Base-by-base conservation (phyloP, 2,113 vertebrate genomes). In the Excalfactoria chinensis region DNA sequence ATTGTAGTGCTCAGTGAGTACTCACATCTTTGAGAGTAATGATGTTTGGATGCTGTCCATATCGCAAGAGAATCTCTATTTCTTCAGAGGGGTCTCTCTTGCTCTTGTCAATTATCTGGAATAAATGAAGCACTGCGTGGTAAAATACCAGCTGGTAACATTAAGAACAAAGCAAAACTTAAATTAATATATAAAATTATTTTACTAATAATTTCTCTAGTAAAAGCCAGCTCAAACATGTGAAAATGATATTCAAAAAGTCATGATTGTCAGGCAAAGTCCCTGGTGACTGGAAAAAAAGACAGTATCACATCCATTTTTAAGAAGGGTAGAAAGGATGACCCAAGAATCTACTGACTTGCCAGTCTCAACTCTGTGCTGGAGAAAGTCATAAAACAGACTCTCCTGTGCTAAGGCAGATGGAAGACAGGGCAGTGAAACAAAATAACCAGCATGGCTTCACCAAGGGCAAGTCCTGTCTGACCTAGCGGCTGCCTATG, bases 1-100 rank as follows among this genome's bases (percentile, higher is more conserved):
- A 46, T 3, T 41, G 19, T 23, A 84, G 40, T 7, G 13, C 26
- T 35, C 4, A 40, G 25, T n/a, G 62, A 32, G 37, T 81, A 98
- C 99, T 98, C 92, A 99, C 99, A 56, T 99, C 99, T 90, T 99
- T 99, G 88, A 99, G 97, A 34, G 98, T 98, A 90, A 99, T 98
- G 95, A 99, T 99, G 96, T 99, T 99, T 26, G 98, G 98, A 97
- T 99, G 99, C 90, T 99, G 99, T 89, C 99, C 99, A 7, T 99
- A 99, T 95, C 99, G 89, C 92, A 99, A 95, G 22, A 99, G 98
- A 83, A 99, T 99, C 97, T 99, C 99, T 25, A 99, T 99, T 97
- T 99, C 99, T 89, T 99, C 99, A 32, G 99, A 98, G 12, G 99
- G 99, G 96, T 99, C 98, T 89, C 98, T 98, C 86, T 98, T 99